These are phyloP conservation scores for Phalloptychus januarius DNA, from an alignment of 2,797 vertebrate genomes.

Conservation along the genomic window DNA sequence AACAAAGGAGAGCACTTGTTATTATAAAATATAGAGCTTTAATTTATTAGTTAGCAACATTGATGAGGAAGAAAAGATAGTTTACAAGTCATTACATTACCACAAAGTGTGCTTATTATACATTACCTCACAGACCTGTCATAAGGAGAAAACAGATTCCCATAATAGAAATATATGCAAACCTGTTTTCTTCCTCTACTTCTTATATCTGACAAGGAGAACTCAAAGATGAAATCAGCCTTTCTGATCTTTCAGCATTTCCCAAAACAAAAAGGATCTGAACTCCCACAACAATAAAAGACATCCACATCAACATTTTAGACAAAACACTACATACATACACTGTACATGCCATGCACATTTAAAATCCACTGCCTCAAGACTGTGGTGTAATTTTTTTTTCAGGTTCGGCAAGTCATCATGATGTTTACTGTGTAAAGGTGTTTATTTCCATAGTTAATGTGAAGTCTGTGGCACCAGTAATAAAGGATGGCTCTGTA, in stretches of 20 bases:
- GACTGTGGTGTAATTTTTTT: conserved; percentile 58
- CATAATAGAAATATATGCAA: conserved; percentile 55
- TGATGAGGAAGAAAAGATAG: conserved; percentile 78
- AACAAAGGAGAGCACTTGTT: conserved; percentile 68
- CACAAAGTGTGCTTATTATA: conserved; percentile 82
- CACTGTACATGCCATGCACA: conserved; percentile 86
- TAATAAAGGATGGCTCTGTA: conserved; percentile 20
- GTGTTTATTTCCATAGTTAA: conserved; percentile 30
- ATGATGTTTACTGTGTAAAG: conserved; percentile 37
- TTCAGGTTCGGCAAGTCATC: conserved; percentile 54
- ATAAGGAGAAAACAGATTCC: conserved; percentile 70
- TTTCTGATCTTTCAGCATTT: conserved; percentile 47
- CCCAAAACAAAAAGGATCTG: conserved; percentile 47
- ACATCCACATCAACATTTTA: conserved; percentile 78
- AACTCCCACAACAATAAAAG: conserved; percentile 72
- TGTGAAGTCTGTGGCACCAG: conserved; percentile 46
- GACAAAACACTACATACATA: conserved; percentile 79
- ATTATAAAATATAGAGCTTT: conserved; percentile 91
- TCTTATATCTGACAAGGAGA: conserved; percentile 9
- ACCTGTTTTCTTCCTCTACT: conserved; percentile 29
- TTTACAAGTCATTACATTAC: conserved; percentile 83
- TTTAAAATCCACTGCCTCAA: conserved; percentile 74
- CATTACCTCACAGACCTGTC: conserved; percentile 70
- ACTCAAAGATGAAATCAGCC: conserved; percentile 50
- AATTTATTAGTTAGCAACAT: conserved; percentile 88